phyloP scores from a whole-genome alignment of 2,113 vertebrate genomes.

The Caranx melampygus region DNA sequence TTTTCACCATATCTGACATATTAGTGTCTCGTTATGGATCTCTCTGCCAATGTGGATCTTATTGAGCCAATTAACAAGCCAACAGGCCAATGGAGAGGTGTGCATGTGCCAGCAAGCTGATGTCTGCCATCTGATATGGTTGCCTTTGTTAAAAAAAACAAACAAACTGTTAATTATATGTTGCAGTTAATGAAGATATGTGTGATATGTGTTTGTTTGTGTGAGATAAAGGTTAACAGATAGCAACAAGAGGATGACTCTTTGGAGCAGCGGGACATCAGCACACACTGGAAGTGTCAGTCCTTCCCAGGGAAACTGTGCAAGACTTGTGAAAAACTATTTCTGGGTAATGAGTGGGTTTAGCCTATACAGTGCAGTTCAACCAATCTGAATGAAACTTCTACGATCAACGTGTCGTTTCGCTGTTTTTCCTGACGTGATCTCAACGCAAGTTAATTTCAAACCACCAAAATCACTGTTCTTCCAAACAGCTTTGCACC shows the following conservation, averaged over 20 bases:
- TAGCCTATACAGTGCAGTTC: neutral
- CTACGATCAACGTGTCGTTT: too few relatives aligned
- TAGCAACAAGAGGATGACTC: neutral
- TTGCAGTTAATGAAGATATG: neutral
- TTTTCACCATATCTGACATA: slow-evolving; percentile 47
- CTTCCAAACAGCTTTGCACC: too few relatives aligned
- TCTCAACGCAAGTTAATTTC: too few relatives aligned
- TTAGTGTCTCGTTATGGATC: slow-evolving; percentile 31
- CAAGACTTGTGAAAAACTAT: neutral
- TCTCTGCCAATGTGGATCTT: slow-evolving; percentile 29
- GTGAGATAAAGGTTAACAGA: neutral
- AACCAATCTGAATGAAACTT: neutral
- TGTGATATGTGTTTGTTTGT: neutral
- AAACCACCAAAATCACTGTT: too few relatives aligned
- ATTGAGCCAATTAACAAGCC: slow-evolving; percentile 34
- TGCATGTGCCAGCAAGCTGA: neutral
- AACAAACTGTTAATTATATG: neutral
- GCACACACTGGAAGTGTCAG: neutral
- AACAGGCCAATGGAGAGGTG: neutral
- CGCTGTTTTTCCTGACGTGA: too few relatives aligned
- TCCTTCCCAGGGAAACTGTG: slow-evolving; percentile 5
- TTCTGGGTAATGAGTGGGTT: neutral
- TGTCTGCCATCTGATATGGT: slow-evolving; percentile 22
- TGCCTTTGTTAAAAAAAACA: slow-evolving; percentile 25
- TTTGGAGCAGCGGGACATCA: slow-evolving; percentile 8